Percentiles rank a stretch among this genome's conserved stretches.
Conservation (phyloP, 2,797 vertebrate species). For the Monodelphis domestica region DNA sequence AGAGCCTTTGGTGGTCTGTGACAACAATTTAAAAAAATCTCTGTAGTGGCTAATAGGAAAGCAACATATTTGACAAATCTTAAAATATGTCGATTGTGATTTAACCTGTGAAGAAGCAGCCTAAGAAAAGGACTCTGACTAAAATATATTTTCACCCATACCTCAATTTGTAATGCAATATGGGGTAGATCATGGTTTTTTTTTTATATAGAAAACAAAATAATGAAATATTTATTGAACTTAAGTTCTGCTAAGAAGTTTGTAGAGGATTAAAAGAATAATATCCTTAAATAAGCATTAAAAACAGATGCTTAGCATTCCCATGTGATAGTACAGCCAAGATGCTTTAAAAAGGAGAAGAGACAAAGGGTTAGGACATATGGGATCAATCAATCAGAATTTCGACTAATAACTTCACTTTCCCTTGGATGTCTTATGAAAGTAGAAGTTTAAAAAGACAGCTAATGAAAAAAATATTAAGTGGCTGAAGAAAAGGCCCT, state of each 20-base stretch:
- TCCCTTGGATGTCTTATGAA: background rate
- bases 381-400: background rate
- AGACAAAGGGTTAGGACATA: background rate
- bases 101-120: background rate
- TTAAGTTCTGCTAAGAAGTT: background rate
- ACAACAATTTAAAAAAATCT: background rate
- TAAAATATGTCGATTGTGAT: background rate
- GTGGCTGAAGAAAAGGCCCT: background rate
- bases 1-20: background rate
- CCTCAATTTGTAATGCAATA: background rate
- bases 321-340: background rate
- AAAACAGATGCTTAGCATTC: background rate
- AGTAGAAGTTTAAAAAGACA: background rate
- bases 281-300: background rate
- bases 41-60: background rate
- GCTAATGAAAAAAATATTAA: background rate
- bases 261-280: background rate
- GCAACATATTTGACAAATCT: background rate
- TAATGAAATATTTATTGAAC: background rate
- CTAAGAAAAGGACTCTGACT: background rate
- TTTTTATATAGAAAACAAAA: slow-evolving; percentile 25
- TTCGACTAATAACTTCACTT: background rate
- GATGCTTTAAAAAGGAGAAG: background rate
- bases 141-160: background rate
- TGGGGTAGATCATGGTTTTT: background rate